Conservation (phyloP, 2,888 invertebrate species). For the Luperina nickerlii region DNA sequence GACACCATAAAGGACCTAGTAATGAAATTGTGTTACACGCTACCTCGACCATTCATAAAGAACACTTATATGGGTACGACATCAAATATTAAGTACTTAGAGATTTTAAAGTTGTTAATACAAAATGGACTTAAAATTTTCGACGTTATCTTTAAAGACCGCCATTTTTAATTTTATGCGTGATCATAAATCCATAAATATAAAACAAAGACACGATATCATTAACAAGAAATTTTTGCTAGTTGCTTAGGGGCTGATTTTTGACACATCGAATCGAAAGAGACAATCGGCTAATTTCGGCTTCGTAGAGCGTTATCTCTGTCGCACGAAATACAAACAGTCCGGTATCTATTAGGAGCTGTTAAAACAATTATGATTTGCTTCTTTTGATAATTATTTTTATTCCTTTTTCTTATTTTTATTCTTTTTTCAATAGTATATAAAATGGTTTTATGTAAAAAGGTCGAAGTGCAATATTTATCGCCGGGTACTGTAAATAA, state of each 20-base stretch:
- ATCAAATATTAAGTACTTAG: constrained; percentile 20
- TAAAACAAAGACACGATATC: background rate
- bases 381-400: no score
- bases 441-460: no score
- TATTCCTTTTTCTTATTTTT: no score
- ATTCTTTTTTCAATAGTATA: no score
- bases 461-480: no score
- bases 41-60: constrained; percentile 40
- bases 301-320: no score
- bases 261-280: no score
- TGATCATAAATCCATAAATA: background rate
- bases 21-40: constrained; percentile 62
- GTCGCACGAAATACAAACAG: no score
- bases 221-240: background rate
- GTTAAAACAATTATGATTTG: no score
- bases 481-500: no score
- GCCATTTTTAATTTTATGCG: background rate
- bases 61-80: constrained; percentile 14
- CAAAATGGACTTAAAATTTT: constrained; percentile 9
- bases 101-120: constrained; percentile 1
- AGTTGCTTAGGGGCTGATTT: background rate
- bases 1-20: constrained; percentile 47
- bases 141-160: background rate
- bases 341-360: no score
- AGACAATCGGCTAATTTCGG: no score